phyloP scores from a whole-genome alignment of 35 echinoderm and acorn worm species.

The Eucidaris tribuloides region DNA sequence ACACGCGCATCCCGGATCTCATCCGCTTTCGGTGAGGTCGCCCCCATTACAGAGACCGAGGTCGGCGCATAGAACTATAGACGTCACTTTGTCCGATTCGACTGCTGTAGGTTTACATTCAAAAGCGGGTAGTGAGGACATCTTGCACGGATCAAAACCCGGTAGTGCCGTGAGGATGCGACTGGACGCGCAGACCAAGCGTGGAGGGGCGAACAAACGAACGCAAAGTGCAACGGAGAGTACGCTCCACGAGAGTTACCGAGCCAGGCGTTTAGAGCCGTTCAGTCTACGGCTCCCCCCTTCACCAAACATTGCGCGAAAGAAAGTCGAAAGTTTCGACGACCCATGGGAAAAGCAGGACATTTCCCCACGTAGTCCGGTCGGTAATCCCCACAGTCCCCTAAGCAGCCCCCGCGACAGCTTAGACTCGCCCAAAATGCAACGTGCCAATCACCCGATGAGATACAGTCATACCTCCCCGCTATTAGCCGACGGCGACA shows the following conservation, averaged over 20 bases:
- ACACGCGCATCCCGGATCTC: constrained; percentile 3
- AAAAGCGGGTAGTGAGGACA: constrained; percentile 3
- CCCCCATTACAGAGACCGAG: neutral
- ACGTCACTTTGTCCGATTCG: constrained; percentile 10
- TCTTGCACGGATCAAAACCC: neutral
- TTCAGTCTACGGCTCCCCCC: constrained; percentile 44
- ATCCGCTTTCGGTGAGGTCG: neutral
- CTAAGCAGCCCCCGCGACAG: neutral
- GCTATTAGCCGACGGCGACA: neutral
- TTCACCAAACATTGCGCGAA: neutral
- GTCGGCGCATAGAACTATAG: neutral
- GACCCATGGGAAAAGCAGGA: constrained; percentile 62
- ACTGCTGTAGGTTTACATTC: neutral
- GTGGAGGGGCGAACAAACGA: neutral
- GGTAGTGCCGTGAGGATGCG: neutral
- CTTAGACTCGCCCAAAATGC: constrained; percentile 1
- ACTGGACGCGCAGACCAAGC: neutral
- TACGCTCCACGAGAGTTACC: neutral
- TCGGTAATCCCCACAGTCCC: neutral
- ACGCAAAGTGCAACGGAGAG: constrained; percentile 4
- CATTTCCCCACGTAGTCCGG: neutral
- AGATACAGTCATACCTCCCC: neutral
- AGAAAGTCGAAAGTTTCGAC: constrained; percentile 32
- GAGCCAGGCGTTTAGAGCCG: neutral
- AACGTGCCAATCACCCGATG: constrained; percentile 1